Evolutionary conservation across 2,797 vertebrate genomes (phyloP).

Genomic region (Zalophus californianus): DNA sequence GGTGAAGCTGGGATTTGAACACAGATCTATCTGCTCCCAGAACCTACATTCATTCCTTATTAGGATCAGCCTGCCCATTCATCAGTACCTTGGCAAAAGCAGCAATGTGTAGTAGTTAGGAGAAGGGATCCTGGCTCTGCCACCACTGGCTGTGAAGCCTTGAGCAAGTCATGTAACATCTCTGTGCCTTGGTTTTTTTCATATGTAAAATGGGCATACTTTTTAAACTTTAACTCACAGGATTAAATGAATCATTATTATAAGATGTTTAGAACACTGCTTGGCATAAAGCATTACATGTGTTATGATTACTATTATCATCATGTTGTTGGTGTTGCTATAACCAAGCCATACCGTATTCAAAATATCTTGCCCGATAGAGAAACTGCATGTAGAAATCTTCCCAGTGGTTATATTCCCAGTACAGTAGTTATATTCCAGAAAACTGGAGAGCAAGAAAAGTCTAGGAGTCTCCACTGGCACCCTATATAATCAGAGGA

Average conservation of each 20-base stretch:
- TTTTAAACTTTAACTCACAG: neutral
- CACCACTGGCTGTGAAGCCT: neutral
- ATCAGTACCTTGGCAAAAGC: neutral
- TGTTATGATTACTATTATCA: neutral
- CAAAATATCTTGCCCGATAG: neutral
- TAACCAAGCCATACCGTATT: neutral
- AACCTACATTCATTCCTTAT: neutral
- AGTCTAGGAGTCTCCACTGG: neutral
- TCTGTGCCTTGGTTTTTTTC: neutral
- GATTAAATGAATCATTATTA: neutral
- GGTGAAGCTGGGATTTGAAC: neutral
- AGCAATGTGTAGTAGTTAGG: neutral
- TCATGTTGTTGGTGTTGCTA: neutral
- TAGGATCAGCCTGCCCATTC: neutral
- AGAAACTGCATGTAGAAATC: too few relatives aligned
- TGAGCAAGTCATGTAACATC: neutral
- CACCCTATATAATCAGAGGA: neutral
- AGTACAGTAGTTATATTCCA: neutral
- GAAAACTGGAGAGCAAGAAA: neutral
- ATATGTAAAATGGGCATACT: neutral
- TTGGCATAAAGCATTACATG: neutral
- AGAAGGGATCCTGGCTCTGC: neutral
- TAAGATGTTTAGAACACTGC: neutral
- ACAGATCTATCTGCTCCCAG: neutral
- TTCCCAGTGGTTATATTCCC: neutral